Evolutionary conservation across 2,797 vertebrate species (phyloP), one percentile per base, ranked within the genome.

Genomic region (Trematocara caparti): DNA sequence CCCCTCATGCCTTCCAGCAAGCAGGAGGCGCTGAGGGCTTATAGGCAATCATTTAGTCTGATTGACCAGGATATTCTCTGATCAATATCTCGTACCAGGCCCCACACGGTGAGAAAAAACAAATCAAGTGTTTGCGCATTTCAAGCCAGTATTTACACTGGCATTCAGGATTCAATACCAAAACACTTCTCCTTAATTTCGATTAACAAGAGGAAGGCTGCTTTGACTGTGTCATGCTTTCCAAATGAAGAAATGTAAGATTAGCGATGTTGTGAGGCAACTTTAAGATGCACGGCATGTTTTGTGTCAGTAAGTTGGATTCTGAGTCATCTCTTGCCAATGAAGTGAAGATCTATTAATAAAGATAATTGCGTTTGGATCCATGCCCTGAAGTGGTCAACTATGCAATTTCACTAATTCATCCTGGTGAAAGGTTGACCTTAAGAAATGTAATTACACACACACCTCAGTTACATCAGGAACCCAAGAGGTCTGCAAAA

Each of bases 381-480:
- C 92, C 90, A 86, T 94, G 94, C 94, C 95, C 94, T 92, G 93
- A 95, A 96, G 95, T 97, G 96, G 95, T 96, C 95, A 96, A 95
- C 96, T 96, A 95, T 94, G 94, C 95, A 96, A 96, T 96, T 96
- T 96, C 94, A 95, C 96, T 96, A 96, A 97, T 96, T 96, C 94
- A 95, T 97, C 95, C 95, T 94, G 88, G 95, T 96, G 95, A 96
- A 96, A 95, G 96, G 95, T 93, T 96, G 96, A 96, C 96, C 96
- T 96, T 97, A 96, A 96, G 94, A 94, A 96, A 96, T 96, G 95
- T 96, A 96, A 96, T 96, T 97, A 96, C 95, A 93, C 93, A 45
- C 88, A 95, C 96, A 96, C 96, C 96, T 96, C 93, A 95, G 95
- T 95, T 96, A 94, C 94, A 95, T 48, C 90, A 76, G 89, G 91